Conservation (phyloP, 64 coral and sea anemone species). For the Acropora tenuis region DNA sequence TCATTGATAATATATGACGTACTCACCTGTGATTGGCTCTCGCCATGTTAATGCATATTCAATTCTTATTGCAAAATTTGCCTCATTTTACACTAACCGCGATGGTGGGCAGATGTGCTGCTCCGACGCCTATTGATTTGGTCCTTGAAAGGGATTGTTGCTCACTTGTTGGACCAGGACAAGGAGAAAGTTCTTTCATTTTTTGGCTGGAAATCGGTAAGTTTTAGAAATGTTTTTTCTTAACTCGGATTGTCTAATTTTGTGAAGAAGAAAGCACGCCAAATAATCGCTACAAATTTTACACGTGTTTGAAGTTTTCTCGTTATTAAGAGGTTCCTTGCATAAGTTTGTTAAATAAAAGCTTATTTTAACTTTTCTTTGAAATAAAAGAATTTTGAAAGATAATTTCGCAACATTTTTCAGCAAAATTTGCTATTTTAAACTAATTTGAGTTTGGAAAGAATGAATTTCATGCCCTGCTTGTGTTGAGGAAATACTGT, state of each 20-base stretch:
- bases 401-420: too few species aligned
- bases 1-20: not conserved
- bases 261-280: not conserved
- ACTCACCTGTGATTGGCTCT: not conserved
- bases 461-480: too few species aligned
- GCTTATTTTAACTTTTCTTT: too few species aligned
- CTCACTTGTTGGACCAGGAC: not conserved
- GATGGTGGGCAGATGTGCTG: not conserved
- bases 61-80: not conserved
- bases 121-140: not conserved
- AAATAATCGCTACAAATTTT: not conserved
- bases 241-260: not conserved
- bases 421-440: too few species aligned
- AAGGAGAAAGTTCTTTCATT: not conserved
- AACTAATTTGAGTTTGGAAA: too few species aligned
- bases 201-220: not conserved
- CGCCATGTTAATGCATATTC: not conserved
- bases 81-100: not conserved
- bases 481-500: too few species aligned
- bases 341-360: too few species aligned
- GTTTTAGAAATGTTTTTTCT: not conserved
- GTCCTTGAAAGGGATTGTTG: not conserved
- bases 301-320: too few species aligned
- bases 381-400: too few species aligned
- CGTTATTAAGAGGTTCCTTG: too few species aligned